These are phyloP conservation scores for Campopleginae sp. DNA, from an alignment of 2,888 invertebrate genomes.

Conservation along the genomic window DNA sequence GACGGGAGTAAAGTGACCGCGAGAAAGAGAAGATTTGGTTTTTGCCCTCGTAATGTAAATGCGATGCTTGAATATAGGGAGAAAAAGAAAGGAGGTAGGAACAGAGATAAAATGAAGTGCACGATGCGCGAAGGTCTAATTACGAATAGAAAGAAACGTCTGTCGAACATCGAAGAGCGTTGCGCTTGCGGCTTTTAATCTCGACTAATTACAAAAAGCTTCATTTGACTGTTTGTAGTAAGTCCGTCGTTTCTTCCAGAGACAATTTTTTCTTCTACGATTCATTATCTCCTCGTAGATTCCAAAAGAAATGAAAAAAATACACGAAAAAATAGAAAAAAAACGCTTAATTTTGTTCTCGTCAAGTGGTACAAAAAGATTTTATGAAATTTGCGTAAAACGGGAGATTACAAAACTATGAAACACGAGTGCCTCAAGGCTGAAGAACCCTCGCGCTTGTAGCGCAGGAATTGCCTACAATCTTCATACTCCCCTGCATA, in stretches of 20 bases:
- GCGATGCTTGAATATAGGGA: background rate
- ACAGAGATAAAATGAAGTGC: slow-evolving; percentile 17
- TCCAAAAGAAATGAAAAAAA: background rate
- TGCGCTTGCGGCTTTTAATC: slow-evolving; percentile 42
- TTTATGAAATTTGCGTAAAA: slow-evolving; percentile 27
- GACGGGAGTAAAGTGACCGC: slow-evolving; percentile 42
- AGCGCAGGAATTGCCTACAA: background rate
- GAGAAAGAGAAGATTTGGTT: slow-evolving; percentile 53
- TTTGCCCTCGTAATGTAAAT: slow-evolving; percentile 23
- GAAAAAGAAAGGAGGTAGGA: background rate
- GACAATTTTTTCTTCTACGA: slow-evolving; percentile 9
- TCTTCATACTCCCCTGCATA: background rate
- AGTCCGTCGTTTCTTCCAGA: background rate
- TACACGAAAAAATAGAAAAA: background rate
- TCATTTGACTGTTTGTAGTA: slow-evolving; percentile 39
- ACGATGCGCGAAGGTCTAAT: slow-evolving; percentile 12
- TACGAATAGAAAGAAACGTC: slow-evolving; percentile 31
- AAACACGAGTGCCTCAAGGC: slow-evolving; percentile 8
- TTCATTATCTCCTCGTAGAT: background rate
- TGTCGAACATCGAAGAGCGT: slow-evolving; percentile 33
- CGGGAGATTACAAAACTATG: slow-evolving; percentile 26
- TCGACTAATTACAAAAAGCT: slow-evolving; percentile 53
- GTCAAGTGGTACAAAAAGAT: slow-evolving; percentile 19
- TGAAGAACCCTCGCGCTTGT: background rate
- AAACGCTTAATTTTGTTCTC: slow-evolving; percentile 4